Evolutionary conservation across 2,797 vertebrate species (phyloP).

Genomic region (Malurus leucopterus): DNA sequence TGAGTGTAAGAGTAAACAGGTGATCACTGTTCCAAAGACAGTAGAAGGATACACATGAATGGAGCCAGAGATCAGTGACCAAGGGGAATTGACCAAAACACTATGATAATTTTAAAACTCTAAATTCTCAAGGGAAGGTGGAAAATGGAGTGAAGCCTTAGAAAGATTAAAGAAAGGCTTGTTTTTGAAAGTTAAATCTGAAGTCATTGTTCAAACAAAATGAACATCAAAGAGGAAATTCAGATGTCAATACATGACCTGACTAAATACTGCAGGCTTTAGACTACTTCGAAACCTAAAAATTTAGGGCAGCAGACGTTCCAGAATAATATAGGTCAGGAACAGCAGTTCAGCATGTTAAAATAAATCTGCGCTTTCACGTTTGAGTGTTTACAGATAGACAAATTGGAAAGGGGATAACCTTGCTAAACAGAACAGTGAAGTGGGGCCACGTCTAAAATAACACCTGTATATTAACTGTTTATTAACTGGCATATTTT

Average conservation of each 20-base stretch:
- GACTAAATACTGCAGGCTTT: background rate
- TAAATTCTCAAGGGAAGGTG: background rate
- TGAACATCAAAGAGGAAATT: background rate
- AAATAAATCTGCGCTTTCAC: constrained; percentile 33
- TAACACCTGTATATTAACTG: constrained; percentile 13
- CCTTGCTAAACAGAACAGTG: background rate
- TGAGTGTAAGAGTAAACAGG: background rate
- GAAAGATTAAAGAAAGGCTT: background rate
- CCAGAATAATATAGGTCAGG: constrained; percentile 30
- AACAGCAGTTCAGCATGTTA: background rate
- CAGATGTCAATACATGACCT: background rate
- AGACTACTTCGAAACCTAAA: constrained; percentile 1
- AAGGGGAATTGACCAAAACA: background rate
- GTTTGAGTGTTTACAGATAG: background rate
- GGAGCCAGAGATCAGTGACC: background rate
- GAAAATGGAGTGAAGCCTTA: background rate
- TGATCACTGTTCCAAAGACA: background rate
- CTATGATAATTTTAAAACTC: background rate
- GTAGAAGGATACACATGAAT: background rate
- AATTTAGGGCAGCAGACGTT: constrained; percentile 40
- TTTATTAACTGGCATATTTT: background rate
- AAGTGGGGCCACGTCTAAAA: background rate
- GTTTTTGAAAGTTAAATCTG: background rate
- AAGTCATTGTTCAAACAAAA: background rate
- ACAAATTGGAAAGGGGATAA: constrained; percentile 7